Evolutionary conservation across 2,113 vertebrate species (phyloP), one percentile per base, ranked within the genome.

Genomic region (Varanus komodoensis): DNA sequence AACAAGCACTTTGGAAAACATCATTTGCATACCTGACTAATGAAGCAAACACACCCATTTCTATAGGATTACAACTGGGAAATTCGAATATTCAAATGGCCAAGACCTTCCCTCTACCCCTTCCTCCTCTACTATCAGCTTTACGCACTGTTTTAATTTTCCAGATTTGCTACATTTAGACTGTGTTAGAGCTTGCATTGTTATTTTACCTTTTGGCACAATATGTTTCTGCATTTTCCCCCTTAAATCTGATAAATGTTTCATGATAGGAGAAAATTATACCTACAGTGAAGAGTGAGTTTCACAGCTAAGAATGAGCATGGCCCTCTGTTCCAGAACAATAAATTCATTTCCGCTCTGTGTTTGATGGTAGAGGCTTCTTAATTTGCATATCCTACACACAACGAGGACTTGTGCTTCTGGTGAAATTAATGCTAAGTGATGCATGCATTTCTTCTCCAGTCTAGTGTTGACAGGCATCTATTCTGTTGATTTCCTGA

Each of bases 361-460:
- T 86, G 68, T 89, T 19, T 64, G 61, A 69, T 71, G n/a, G 32
- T 50, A 92, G 54, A 89, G 79, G 21, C 64, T 90, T 90, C 86
- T 87, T 94, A 88, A 90, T 92, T 92, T 94, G 84, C 91, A 90
- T 92, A 93, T 1, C 8, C 68, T 90, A 54, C 81, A 23, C 38
- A 77, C 38, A 83, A 6, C 94, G n/a, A 95, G 64, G 91, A 80
- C 86, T 87, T 82, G 82, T 81, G 92, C 85, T 94, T 64, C 83
- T 38, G 79, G 90, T 90, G 91, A 94, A 94, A 93, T 95, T 88
- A 92, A 94, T 89, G 74, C 71, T 74, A 89, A 95, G 89, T 79
- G 89, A 94, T 91, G 91, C 89, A 89, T 91, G 88, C 74, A 91
- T 93, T 95, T 95, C 94, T 95, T 90, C 84, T 92, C 64, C 86